Conservation (phyloP, 2,888 invertebrate genomes). For the Idaea biselata region DNA sequence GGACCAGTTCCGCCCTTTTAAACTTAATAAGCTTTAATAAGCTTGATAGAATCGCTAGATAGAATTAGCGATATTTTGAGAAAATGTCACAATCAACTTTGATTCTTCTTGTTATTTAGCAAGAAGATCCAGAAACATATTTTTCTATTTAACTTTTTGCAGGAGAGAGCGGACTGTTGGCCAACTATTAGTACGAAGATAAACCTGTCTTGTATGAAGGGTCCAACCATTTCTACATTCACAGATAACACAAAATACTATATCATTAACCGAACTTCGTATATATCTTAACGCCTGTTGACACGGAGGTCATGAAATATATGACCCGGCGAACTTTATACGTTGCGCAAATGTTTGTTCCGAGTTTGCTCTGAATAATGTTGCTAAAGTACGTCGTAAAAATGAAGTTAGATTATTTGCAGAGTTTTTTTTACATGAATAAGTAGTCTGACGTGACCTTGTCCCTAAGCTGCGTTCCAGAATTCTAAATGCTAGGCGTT, state of each 20-base stretch:
- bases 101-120: too few relatives aligned
- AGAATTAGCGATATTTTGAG: background rate
- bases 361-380: background rate
- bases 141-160: too few relatives aligned
- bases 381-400: background rate
- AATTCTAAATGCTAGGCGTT: background rate
- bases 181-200: background rate
- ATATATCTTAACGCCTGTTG: background rate
- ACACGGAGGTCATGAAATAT: background rate
- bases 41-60: background rate
- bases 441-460: background rate
- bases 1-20: background rate
- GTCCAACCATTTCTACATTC: background rate
- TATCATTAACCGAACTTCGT: background rate
- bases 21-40: background rate
- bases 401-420: background rate
- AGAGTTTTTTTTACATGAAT: background rate
- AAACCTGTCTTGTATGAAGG: background rate
- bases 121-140: too few relatives aligned
- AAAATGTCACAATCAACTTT: too few relatives aligned
- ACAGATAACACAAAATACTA: background rate
- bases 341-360: background rate
- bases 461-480: background rate
- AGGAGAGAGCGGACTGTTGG: too few relatives aligned
- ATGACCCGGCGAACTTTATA: background rate